phyloP scores from a whole-genome alignment of 2,113 vertebrate species.

The human (Homo sapiens) region DNA sequence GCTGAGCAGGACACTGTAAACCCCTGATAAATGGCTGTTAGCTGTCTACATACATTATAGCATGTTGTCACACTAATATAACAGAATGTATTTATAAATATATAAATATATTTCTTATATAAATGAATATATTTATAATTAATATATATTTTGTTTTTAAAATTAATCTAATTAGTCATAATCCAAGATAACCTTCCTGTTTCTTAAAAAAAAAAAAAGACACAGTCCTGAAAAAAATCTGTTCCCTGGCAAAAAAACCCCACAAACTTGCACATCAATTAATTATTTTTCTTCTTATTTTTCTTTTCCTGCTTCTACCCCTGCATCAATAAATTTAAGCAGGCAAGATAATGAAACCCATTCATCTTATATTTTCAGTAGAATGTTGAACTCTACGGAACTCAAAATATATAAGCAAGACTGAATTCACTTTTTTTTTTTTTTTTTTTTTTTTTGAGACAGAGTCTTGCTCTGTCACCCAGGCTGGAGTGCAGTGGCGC shows the following conservation, averaged over 20 bases:
- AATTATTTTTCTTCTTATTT: background rate
- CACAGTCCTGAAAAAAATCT: background rate
- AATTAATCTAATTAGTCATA: background rate
- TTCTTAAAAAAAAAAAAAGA: background rate
- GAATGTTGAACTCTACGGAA: background rate
- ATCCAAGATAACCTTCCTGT: background rate
- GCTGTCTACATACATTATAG: background rate
- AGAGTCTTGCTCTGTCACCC: too few relatives aligned
- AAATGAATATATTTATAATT: background rate
- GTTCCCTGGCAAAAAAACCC: background rate
- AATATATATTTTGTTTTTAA: background rate
- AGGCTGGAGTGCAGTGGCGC: too few relatives aligned
- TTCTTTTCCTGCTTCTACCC: too few relatives aligned
- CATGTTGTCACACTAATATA: background rate
- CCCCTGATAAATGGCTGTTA: background rate
- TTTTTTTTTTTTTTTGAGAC: too few relatives aligned
- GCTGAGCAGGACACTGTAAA: background rate
- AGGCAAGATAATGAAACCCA: background rate
- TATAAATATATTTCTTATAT: too few relatives aligned
- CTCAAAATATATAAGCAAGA: constrained; percentile 19
- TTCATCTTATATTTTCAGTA: constrained; percentile 10
- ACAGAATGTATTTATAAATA: too few relatives aligned
- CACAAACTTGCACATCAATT: background rate
- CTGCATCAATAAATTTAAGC: background rate
- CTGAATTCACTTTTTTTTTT: background rate